These are phyloP conservation scores for Ormyrus pomaceus DNA, from an alignment of 2,888 invertebrate species.

Conservation along the genomic window DNA sequence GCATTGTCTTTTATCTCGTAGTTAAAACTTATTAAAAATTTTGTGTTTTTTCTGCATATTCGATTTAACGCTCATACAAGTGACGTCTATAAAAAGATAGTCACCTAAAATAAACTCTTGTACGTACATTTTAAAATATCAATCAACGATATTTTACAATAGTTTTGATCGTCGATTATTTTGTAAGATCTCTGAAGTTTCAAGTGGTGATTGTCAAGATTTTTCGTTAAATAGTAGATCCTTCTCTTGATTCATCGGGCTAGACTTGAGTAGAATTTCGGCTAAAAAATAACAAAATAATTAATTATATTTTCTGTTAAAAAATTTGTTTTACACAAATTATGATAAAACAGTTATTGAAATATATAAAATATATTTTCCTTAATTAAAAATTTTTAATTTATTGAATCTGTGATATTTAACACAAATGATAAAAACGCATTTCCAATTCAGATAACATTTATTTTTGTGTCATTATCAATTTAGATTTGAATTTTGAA, in stretches of 20 bases:
- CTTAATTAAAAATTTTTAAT: constrained; percentile 1
- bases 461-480: no score
- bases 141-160: constrained; percentile 42
- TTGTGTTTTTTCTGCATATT: constrained; percentile 33
- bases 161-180: constrained; percentile 23
- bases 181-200: constrained; percentile 43
- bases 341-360: no score
- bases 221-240: constrained; percentile 52
- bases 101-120: constrained; percentile 54
- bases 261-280: constrained; percentile 73
- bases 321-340: no score
- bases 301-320: neutral
- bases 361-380: no score
- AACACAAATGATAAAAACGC: no score
- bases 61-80: constrained; percentile 28
- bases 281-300: constrained; percentile 67
- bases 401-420: no score
- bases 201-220: constrained; percentile 57
- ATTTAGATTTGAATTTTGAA: no score
- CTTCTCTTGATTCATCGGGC: constrained; percentile 64
- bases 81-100: constrained; percentile 45
- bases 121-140: constrained; percentile 50
- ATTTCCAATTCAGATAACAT: no score
- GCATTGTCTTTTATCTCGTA: constrained; percentile 47
- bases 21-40: constrained; percentile 47